Conservation (phyloP, 2,797 vertebrate genomes). For the Spea hammondii region DNA sequence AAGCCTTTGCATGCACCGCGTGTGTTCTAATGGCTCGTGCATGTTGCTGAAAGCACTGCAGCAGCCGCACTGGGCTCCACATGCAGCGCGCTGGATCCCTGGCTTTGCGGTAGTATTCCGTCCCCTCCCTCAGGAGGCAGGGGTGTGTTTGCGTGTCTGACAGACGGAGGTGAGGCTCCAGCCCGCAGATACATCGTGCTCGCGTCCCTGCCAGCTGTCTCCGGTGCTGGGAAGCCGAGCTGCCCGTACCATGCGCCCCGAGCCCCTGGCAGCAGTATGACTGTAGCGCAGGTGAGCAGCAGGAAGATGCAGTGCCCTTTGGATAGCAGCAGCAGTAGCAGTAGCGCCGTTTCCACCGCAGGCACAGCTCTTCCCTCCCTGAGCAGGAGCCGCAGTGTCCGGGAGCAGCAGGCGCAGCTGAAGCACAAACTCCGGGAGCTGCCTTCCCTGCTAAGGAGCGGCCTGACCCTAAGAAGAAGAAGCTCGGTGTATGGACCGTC, state of each 20-base stretch:
- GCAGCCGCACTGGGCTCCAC: neutral
- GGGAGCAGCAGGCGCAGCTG: constrained; percentile 62
- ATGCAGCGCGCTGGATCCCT: neutral
- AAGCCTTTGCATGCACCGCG: too few relatives aligned
- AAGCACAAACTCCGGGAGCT: constrained; percentile 71
- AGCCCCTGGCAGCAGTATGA: constrained; percentile 56
- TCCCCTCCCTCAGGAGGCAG: constrained; percentile 24
- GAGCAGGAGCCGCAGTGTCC: constrained; percentile 58
- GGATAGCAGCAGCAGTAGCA: constrained; percentile 50
- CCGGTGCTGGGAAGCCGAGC: neutral
- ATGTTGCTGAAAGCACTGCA: neutral
- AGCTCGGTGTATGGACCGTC: constrained; percentile 58
- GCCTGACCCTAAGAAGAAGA: constrained; percentile 70
- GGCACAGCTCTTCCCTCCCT: constrained; percentile 50
- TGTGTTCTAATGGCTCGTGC: too few relatives aligned
- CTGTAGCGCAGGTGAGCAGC: constrained; percentile 63
- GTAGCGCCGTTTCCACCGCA: constrained; percentile 47
- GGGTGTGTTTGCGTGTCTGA: constrained; percentile 47
- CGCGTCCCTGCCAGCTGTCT: neutral
- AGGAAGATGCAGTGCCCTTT: constrained; percentile 66
- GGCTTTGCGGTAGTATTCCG: neutral
- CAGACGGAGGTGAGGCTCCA: constrained; percentile 35
- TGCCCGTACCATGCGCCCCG: constrained; percentile 43
- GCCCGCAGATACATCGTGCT: constrained; percentile 15
- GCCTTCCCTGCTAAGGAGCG: constrained; percentile 70